Percentiles rank a stretch among this genome's conserved stretches.
Evolutionary conservation across 2,888 invertebrate species (phyloP).

Genomic region (Athetis lepigone): DNA sequence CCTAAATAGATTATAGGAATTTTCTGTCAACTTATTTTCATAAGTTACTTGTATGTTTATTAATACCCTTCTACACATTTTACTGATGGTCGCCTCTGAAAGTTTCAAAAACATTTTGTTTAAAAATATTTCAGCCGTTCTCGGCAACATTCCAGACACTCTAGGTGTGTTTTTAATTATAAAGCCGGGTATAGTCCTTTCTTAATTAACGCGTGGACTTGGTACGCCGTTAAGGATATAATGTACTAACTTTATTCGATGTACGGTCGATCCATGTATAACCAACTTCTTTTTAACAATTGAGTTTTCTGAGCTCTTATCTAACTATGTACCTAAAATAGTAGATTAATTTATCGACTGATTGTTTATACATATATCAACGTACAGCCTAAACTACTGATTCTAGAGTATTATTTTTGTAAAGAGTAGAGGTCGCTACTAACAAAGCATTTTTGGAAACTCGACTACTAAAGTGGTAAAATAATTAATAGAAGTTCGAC

Average conservation of each 20-base stretch:
- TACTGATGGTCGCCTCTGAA: neutral
- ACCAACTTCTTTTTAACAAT: too few relatives aligned
- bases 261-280: neutral
- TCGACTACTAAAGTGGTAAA: too few relatives aligned
- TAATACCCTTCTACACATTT: constrained; percentile 20
- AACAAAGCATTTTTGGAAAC: too few relatives aligned
- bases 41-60: constrained; percentile 1
- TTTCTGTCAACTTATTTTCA: neutral
- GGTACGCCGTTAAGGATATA: constrained; percentile 8
- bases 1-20: neutral
- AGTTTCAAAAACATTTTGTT: constrained; percentile 37
- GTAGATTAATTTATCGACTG: too few relatives aligned
- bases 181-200: constrained; percentile 24
- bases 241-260: neutral
- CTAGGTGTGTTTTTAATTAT: constrained; percentile 46
- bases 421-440: too few relatives aligned
- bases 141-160: constrained; percentile 35
- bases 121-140: constrained; percentile 26
- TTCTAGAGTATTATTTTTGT: too few relatives aligned
- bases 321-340: too few relatives aligned
- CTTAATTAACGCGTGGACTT: constrained; percentile 34
- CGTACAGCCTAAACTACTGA: too few relatives aligned
- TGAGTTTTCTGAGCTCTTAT: too few relatives aligned
- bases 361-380: too few relatives aligned
- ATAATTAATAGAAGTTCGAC: too few relatives aligned